These are phyloP conservation scores for Galagoides demidoff DNA, from an alignment of 2,797 vertebrate genomes.

Conservation along the genomic window DNA sequence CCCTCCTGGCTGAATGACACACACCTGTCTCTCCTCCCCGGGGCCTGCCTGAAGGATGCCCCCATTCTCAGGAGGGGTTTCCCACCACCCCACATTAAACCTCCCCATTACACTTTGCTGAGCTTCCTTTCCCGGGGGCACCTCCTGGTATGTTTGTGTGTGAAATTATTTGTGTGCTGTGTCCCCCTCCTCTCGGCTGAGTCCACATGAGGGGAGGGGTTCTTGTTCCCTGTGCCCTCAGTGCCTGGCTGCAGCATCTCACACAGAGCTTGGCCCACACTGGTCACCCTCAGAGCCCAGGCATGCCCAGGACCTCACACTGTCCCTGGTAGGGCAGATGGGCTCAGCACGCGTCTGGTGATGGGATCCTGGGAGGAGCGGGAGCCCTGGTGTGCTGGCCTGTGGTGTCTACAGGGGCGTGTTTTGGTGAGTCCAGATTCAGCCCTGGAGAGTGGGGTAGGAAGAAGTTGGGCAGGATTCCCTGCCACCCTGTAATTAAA, in stretches of 20 bases:
- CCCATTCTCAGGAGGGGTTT: too few species aligned
- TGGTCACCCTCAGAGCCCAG: too few species aligned
- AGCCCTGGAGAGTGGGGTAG: fast-evolving
- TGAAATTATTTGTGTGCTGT: neutral
- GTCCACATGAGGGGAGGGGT: neutral
- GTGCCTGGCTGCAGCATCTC: neutral
- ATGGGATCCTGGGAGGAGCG: fast-evolving
- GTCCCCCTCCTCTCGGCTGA: neutral
- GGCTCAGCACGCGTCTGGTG: fast-evolving
- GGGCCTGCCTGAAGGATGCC: neutral
- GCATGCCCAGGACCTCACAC: fast-evolving
- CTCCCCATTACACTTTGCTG: too few species aligned
- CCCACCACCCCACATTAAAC: too few species aligned
- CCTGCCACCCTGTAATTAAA: neutral
- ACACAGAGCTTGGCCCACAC: too few species aligned
- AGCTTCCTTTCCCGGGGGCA: neutral
- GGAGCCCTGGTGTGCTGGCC: neutral
- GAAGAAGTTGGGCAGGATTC: neutral
- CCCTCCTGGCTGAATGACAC: fast-evolving
- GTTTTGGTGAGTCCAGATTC: neutral
- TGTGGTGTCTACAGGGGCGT: neutral
- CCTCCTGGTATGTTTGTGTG: fast-evolving
- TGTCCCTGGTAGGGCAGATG: fast-evolving
- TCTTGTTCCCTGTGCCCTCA: neutral
- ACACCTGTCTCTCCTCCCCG: neutral